These are phyloP conservation scores for Nasonia longicornis DNA, from an alignment of 1,140 invertebrate species.

Conservation along the genomic window DNA sequence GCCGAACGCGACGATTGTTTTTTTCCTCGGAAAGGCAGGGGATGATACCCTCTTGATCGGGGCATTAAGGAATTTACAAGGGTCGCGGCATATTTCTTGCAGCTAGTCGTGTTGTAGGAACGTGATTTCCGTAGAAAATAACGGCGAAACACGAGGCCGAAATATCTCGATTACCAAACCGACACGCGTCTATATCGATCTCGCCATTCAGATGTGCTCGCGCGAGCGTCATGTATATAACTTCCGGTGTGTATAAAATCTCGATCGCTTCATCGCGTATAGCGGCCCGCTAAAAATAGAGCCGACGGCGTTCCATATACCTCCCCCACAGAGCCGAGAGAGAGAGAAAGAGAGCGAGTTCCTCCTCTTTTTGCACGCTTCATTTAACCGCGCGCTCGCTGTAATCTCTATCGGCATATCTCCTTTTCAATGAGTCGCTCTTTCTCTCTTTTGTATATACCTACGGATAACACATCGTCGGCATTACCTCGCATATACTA, in stretches of 20 bases:
- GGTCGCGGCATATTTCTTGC: neutral
- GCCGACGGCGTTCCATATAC: neutral
- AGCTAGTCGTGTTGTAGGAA: neutral
- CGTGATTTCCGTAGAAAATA: neutral
- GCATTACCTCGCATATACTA: neutral
- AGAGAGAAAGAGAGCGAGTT: constrained; percentile 27
- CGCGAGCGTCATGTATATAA: constrained; percentile 17
- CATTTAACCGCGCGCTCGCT: neutral
- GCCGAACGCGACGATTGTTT: constrained; percentile 31
- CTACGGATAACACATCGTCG: neutral
- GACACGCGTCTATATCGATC: constrained; percentile 28
- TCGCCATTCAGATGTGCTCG: constrained; percentile 19
- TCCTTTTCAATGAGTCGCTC: neutral
- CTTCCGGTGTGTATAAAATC: constrained; percentile 44
- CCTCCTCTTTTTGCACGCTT: constrained; percentile 26
- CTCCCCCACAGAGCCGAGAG: neutral
- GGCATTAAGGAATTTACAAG: constrained; percentile 28
- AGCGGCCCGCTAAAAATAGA: constrained; percentile 35
- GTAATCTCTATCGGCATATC: neutral
- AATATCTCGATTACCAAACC: constrained; percentile 34
- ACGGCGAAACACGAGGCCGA: neutral
- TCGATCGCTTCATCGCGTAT: constrained; percentile 35
- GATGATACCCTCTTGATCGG: constrained; percentile 33
- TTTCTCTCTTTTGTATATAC: neutral
- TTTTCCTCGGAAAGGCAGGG: neutral